Conservation (phyloP, 2,797 vertebrate genomes). For the Eulemur mongoz region DNA sequence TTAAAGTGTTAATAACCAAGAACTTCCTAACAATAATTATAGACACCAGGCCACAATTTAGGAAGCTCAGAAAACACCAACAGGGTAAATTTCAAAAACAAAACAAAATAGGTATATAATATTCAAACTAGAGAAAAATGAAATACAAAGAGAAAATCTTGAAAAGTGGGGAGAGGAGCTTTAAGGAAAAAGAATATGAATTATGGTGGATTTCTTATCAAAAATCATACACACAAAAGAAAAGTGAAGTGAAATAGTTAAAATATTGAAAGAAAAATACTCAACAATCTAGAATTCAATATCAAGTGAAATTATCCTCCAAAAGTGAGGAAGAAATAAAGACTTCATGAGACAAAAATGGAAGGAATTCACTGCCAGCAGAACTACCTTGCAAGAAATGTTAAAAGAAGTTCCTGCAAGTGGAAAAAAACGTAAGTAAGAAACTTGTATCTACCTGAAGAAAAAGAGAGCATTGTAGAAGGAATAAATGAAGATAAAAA, state of each 20-base stretch:
- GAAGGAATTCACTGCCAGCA: not conserved
- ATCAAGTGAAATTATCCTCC: not conserved
- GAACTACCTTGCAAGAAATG: not conserved
- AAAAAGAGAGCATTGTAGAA: not conserved
- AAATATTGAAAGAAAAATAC: not conserved
- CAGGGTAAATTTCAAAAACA: not conserved
- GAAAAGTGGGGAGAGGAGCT: accelerated
- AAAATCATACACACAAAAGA: not conserved
- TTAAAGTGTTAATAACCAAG: not conserved
- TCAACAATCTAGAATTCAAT: not conserved
- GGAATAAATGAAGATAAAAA: not conserved
- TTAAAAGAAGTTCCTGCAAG: not conserved
- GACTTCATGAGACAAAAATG: not conserved
- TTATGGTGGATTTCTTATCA: not conserved
- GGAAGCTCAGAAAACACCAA: not conserved
- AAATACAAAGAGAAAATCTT: not conserved
- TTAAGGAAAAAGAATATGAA: not conserved
- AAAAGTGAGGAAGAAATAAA: not conserved
- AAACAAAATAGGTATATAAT: too few relatives aligned
- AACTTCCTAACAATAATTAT: not conserved
- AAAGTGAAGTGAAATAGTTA: not conserved
- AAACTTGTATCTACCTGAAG: not conserved
- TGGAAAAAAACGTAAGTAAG: not conserved
- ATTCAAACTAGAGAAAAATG: not conserved
- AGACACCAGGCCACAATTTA: not conserved